Evolutionary conservation across 2,113 vertebrate genomes (phyloP).

Genomic region (Aptenodytes forsteri): DNA sequence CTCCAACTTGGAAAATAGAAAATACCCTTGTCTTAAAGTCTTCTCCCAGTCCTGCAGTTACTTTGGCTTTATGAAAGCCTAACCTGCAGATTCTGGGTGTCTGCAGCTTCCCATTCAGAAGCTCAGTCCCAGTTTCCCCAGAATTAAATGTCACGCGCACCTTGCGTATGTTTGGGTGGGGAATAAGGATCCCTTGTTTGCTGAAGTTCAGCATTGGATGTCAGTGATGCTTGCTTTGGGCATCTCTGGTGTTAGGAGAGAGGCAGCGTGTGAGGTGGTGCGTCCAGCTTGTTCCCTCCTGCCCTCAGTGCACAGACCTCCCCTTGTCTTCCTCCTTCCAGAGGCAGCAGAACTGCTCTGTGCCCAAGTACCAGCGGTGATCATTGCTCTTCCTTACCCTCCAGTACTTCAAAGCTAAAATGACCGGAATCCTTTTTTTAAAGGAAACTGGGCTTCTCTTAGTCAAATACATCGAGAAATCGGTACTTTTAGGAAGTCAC

Average conservation of each 20-base stretch:
- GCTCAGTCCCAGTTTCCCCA: background rate
- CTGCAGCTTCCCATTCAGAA: background rate
- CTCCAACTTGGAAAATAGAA: background rate
- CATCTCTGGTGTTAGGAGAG: background rate
- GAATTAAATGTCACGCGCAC: accelerated
- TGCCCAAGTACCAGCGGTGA: background rate
- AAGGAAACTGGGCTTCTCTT: background rate
- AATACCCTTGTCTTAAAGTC: background rate
- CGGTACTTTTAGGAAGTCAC: background rate
- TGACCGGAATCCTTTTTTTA: background rate
- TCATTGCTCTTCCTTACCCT: background rate
- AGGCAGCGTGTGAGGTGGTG: background rate
- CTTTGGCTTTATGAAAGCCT: background rate
- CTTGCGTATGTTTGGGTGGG: background rate
- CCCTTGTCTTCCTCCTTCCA: background rate
- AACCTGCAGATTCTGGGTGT: background rate
- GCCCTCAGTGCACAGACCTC: background rate
- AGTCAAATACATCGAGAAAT: background rate
- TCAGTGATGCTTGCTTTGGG: background rate
- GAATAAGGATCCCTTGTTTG: background rate
- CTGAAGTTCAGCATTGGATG: background rate
- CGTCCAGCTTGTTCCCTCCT: background rate
- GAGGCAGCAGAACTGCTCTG: background rate
- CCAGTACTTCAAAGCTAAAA: background rate
- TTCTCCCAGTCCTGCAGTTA: accelerated